Evolutionary conservation across 92 coral and sea anemone genomes (phyloP).

Genomic region (Ricordea florida): DNA sequence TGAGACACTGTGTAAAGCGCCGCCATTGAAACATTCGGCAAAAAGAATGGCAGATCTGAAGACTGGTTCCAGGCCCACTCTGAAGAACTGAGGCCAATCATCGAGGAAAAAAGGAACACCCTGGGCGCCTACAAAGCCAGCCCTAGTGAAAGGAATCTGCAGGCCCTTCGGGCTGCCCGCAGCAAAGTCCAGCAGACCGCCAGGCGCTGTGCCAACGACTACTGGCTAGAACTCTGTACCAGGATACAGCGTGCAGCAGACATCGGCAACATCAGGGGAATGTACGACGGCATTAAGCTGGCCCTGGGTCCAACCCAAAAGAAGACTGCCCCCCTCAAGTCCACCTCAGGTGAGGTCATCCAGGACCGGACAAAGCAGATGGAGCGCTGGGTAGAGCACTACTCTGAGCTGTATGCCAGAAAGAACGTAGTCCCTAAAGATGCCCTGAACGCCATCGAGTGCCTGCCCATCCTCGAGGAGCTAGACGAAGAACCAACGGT

Average conservation of each 20-base stretch:
- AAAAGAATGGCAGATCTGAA: not conserved
- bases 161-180: not conserved
- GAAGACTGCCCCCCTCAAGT: conserved; percentile 17
- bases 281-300: conserved; percentile 27
- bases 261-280: not conserved
- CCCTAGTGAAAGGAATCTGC: conserved; percentile 15
- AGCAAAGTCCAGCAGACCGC: conserved; percentile 11
- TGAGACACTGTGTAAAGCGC: not conserved
- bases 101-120: not conserved
- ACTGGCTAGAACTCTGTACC: conserved; percentile 12
- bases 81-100: too few relatives aligned
- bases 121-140: too few relatives aligned
- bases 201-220: too few relatives aligned
- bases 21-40: not conserved
- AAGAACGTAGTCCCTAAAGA: not conserved
- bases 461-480: too few relatives aligned
- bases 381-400: not conserved
- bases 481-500: not conserved
- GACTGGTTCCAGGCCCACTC: not conserved
- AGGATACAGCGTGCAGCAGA: conserved; percentile 14
- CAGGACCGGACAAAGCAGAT: too few relatives aligned
- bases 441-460: conserved; percentile 11
- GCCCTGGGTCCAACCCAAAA: not conserved
- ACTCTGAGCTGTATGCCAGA: too few relatives aligned
- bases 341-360: conserved; percentile 8